Conservation (phyloP, 2,113 vertebrate species). For the Ictalurus furcatus region DNA sequence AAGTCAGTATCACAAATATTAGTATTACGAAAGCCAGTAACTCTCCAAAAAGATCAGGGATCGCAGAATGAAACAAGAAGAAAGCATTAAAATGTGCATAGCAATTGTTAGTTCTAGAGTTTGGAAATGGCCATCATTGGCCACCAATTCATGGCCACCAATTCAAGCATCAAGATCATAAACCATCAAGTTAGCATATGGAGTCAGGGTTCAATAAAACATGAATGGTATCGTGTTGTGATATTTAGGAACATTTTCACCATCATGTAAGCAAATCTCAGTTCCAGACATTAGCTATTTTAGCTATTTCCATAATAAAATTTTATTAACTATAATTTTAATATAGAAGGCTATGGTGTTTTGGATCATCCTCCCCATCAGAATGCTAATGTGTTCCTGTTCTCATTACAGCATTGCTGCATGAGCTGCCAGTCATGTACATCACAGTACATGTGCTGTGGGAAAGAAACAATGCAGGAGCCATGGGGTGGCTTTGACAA, state of each 20-base stretch:
- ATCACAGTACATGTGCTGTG: neutral
- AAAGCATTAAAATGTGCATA: neutral
- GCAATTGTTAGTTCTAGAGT: neutral
- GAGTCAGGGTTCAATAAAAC: neutral
- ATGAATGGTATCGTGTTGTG: neutral
- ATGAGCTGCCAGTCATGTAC: conserved; percentile 8
- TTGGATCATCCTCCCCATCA: neutral
- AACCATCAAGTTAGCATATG: neutral
- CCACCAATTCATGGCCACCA: too few species aligned
- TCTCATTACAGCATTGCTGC: conserved; percentile 15
- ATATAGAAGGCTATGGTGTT: neutral
- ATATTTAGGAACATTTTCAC: neutral
- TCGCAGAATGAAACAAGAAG: neutral
- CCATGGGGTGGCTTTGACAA: conserved; percentile 5
- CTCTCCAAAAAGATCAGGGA: neutral
- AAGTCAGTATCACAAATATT: neutral
- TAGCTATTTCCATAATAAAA: too few species aligned
- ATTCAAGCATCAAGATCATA: neutral
- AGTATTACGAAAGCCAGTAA: neutral
- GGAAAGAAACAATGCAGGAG: conserved; percentile 1
- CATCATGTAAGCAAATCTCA: neutral
- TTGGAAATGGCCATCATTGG: neutral
- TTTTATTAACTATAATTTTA: neutral
- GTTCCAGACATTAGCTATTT: neutral
- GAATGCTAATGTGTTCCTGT: conserved; percentile 15